Base-by-base conservation (phyloP, 2,888 invertebrate species). In the Dilophus febrilis region DNA sequence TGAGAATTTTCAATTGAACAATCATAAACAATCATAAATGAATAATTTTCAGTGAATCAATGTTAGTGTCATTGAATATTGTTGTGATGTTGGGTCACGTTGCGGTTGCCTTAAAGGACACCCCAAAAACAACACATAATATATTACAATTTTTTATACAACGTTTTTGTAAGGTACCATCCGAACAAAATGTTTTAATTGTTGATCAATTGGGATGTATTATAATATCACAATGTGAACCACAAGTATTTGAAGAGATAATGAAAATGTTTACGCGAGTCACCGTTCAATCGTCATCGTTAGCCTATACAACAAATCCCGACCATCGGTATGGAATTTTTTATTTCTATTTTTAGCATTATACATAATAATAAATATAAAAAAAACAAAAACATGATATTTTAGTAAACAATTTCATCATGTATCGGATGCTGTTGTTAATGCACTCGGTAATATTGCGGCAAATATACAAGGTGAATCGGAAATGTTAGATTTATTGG, bases 181-280 rank as follows among this genome's bases (percentile, higher is more conserved):
- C 91, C 0, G 76, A 83, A 7, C 69, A 97, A 45, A 97, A 98
- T 59, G 82, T 83, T 0, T 64, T 97, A 19, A 98, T 99, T 51
- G 88, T 99, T 6, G 91, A 94, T 61, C 97, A 97, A 62, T 68
- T 99, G 35, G 97, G 97, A 12, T 92, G 92, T 57, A 97, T 99
- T 82, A 85, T 97, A 43, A 87, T 98, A 40, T 90, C 94, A 1
- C 85, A 85, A 53, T 86, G 86, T 48, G 86, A 85, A 51, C 74
- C 79, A 1, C 70, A 75, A 27, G 77, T 80, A 16, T 88, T 92
- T 56, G 91, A 91, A 51, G 91, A 91, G 58, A 90, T 98, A 45
- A 92, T 98, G 94, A 78, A 87, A 53, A 91, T 97, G 86, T 97
- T 97, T 64, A 87, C 84, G 1, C 84, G 87, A 59, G 91, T 95